Percentiles rank a stretch among this genome's conserved stretches.
Conservation (phyloP, 1,140 invertebrate species). For the Trachelipus rathkii region DNA sequence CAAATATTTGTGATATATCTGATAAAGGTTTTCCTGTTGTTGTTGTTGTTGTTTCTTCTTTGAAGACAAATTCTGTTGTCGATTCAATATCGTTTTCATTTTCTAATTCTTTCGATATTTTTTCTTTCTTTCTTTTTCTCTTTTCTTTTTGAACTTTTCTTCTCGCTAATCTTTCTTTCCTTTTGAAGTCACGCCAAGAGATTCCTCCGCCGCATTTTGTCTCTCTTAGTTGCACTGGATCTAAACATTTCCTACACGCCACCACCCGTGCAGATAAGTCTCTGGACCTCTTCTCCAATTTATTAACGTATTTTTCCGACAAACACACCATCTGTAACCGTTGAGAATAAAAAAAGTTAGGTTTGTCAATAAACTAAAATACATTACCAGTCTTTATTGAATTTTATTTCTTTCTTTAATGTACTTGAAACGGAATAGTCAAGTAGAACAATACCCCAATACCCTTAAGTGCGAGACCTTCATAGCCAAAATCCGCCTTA, state of each 20-base stretch:
- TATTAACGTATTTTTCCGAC: conserved; percentile 33
- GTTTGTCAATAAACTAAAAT: too few species aligned
- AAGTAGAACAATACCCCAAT: too few species aligned
- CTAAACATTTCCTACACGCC: conserved; percentile 35
- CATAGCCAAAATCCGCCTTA: too few species aligned
- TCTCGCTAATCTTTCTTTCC: conserved; percentile 30
- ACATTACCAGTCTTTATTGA: too few species aligned
- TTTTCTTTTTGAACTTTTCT: conserved; percentile 16
- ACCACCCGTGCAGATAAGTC: conserved; percentile 34
- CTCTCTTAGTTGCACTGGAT: conserved; percentile 21
- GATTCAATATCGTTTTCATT: not conserved
- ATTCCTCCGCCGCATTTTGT: conserved; percentile 38
- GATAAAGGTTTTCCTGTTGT: not conserved
- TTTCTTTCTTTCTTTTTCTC: not conserved
- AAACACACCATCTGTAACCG: not conserved
- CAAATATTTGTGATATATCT: not conserved
- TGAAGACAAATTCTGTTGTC: not conserved
- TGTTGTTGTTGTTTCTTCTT: not conserved
- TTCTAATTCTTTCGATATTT: not conserved
- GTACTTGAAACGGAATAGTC: too few species aligned
- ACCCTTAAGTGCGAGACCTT: too few species aligned
- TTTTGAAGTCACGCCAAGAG: conserved; percentile 38
- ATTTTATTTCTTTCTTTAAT: too few species aligned
- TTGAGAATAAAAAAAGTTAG: too few species aligned
- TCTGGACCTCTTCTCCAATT: conserved; percentile 32